Percentiles rank a stretch among this genome's conserved stretches.
These are phyloP conservation scores for Myopa tessellatipennis DNA, from an alignment of 2,888 invertebrate genomes.

Conservation along the genomic window DNA sequence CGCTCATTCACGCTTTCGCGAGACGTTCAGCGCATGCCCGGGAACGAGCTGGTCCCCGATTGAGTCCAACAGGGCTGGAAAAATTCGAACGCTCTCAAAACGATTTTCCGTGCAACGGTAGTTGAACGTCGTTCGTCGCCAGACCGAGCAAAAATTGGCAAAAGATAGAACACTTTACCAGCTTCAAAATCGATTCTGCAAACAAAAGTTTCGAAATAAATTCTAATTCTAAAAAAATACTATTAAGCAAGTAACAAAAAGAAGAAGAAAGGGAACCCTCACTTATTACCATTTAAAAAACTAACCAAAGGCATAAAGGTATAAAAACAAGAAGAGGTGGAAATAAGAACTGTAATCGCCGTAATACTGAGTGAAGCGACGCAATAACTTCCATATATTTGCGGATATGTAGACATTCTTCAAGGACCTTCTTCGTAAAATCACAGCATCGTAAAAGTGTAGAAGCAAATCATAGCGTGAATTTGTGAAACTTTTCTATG, in stretches of 20 bases:
- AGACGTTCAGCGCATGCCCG: conserved; percentile 26
- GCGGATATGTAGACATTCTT: background rate
- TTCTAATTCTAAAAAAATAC: background rate
- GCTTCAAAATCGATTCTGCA: no score
- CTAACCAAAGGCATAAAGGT: no score
- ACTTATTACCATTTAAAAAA: background rate
- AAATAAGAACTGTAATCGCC: no score
- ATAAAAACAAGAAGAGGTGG: no score
- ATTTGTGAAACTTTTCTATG: background rate
- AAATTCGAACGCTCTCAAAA: conserved; percentile 22
- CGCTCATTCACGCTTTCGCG: background rate
- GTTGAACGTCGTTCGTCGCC: conserved; percentile 18
- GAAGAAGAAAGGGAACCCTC: no score
- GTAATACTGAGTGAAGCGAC: background rate
- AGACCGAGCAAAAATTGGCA: background rate
- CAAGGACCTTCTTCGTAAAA: background rate
- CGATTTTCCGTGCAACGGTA: conserved; percentile 28
- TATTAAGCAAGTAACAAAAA: background rate
- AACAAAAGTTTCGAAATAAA: no score
- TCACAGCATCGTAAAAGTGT: background rate
- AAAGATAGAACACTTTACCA: no score
- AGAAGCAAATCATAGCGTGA: background rate
- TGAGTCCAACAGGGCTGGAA: conserved; percentile 3
- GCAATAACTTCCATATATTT: background rate
- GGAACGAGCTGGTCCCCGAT: background rate